Base-by-base conservation (phyloP, 1,140 invertebrate species). In the Drosophila mauritiana region DNA sequence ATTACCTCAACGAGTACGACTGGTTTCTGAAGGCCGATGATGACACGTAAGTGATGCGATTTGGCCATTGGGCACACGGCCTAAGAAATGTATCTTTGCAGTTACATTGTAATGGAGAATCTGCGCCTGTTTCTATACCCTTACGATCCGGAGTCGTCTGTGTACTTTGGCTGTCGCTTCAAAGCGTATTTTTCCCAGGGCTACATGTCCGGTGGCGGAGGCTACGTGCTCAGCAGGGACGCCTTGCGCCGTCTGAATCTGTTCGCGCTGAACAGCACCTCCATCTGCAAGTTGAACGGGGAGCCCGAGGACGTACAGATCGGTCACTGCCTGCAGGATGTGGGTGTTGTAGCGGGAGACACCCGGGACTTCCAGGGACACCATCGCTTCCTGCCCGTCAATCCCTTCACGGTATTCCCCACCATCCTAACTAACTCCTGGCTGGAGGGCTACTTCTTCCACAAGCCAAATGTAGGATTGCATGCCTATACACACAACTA, bases 21-120 rank as follows among this genome's bases (percentile, higher is more conserved):
- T 98, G 97, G 97, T 98, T 98, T 90, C 93, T 98, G 78, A 98
- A 98, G 93, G 97, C 97, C 31, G 97, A 98, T 88, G 97, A 98
- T 93, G 97, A 98, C 90, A 57, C 55, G 55, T 57, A 34, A 45
- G 55, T 22, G 0, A 6, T 15, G 0, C 1, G 17, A 2, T 5
- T 17, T 2, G 10, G 8, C 31, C 7, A 31, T 3, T 31, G 7
- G 8, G 0, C 7, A 31, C 31, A 10, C 2, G 10, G 31, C 7
- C 31, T 10, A 0, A 34, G 3, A 4, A 15, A 0, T 34, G 1
- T 17, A 31, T 4, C 25, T 31, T 27, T 27, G 1, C 25, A 98
- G 97, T 20, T 98, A 97, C 92, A 96, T 97, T 15, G 94, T 98
- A 39, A 94, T 98, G 3, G 97, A 98, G 92, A 98, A 98, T 93